Conservation (phyloP, 2,797 vertebrate genomes). For the Neomorphus geoffroyi region DNA sequence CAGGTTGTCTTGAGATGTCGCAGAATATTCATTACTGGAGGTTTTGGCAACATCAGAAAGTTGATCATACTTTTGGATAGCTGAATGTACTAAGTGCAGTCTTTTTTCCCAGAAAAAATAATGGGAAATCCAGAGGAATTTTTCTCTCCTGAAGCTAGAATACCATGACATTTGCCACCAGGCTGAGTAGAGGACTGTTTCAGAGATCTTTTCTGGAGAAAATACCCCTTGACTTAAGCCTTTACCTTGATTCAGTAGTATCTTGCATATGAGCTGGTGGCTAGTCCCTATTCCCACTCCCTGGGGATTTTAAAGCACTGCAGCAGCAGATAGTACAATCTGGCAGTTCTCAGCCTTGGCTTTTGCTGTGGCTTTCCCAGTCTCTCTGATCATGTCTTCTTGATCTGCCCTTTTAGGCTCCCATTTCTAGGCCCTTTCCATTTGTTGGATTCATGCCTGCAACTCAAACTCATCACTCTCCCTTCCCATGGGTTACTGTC, state of each 20-base stretch:
- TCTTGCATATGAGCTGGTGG: not conserved
- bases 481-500: conserved; percentile 29
- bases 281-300: not conserved
- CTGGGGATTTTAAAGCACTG: not conserved
- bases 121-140: not conserved
- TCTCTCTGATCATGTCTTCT: not conserved
- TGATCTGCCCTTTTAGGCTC: not conserved
- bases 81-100: not conserved
- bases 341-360: not conserved
- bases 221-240: not conserved
- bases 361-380: conserved; percentile 12
- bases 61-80: not conserved
- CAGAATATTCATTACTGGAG: not conserved
- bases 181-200: not conserved
- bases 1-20: not conserved
- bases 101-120: not conserved
- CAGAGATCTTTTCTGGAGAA: not conserved
- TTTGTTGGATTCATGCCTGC: conserved; percentile 10
- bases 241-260: not conserved
- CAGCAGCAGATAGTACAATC: not conserved
- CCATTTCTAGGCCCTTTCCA: not conserved
- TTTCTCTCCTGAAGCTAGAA: not conserved
- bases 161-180: not conserved
- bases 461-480: not conserved
- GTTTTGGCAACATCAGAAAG: not conserved